Conservation (phyloP, 2,888 invertebrate genomes). For the Drosophila mimica region DNA sequence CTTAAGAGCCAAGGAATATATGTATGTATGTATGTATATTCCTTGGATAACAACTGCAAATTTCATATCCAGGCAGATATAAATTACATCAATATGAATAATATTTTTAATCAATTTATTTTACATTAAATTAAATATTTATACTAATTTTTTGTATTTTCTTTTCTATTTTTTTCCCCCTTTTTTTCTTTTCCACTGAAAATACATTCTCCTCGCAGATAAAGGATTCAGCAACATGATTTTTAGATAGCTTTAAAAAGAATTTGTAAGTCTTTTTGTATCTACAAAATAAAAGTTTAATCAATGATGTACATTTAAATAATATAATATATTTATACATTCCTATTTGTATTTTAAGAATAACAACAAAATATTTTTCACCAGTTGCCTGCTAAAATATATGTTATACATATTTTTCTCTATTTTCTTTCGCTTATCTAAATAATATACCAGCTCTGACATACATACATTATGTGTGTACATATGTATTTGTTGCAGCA, state of each 20-base stretch:
- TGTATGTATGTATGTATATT: no score
- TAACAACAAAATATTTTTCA: background rate
- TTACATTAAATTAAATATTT: background rate
- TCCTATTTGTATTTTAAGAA: background rate
- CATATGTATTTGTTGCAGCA: background rate
- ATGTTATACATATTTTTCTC: background rate
- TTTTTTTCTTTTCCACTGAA: no score
- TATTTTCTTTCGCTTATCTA: background rate
- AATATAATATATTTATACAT: background rate
- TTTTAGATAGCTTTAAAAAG: background rate
- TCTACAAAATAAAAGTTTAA: background rate
- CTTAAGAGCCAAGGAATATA: background rate
- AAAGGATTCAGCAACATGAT: background rate
- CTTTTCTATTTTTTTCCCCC: no score
- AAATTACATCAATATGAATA: no score
- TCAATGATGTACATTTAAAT: accelerated
- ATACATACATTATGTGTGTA: background rate
- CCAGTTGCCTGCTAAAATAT: no score
- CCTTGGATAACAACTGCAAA: background rate
- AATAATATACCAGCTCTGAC: background rate
- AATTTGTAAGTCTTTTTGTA: background rate
- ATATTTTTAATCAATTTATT: no score
- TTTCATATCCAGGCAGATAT: background rate
- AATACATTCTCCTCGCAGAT: background rate
- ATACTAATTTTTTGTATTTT: background rate